Evolutionary conservation across 2,888 invertebrate species (phyloP), one percentile per base, ranked within the genome.

Genomic region (Maniola hyperantus): DNA sequence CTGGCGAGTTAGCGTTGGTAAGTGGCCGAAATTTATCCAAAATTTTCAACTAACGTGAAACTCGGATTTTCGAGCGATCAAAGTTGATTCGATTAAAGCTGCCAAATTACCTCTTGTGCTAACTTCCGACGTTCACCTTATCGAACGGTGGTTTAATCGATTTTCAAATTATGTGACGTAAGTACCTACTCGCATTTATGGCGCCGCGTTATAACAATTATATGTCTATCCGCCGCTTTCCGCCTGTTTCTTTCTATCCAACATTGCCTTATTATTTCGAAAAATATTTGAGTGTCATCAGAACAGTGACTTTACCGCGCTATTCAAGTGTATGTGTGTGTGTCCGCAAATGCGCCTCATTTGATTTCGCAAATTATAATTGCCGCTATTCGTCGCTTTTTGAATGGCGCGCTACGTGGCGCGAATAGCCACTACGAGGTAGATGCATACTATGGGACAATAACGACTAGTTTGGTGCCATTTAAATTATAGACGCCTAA

Each of bases 311-410:
- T 10, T 51, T 26, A 26, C 51, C 46, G 50, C 18, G 51, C 34
- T 50, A n/a, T 18, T 26, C 26, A 26, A 1, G 26, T 26, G 51
- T n/a, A 7, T n/a, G 10, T 8, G 53, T 42, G 42, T 39, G 48
- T 51, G 61, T 11, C 67, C 72, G 63, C 72, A 71, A 72, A 71
- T 69, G 69, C 53, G 67, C 64, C 71, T 78, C 79, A 83, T 83
- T 83, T 80, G 82, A 83, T 81, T 79, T 77, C 74, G 74, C 77
- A 80, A 83, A 85, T 83, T 83, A 83, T 84, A 84, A 86, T 83
- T 82, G 83, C 74, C 74, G 78, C 76, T 79, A 77, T 77, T 79
- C 80, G 79, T 48, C 71, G 76, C 79, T 83, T 83, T 84, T 82
- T 82, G 80, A 81, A 79, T 76, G 76, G 77, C 76, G 70, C 65